These are phyloP conservation scores for Typhlichthys eigenmanni DNA, from an alignment of 2,797 vertebrate genomes.

Conservation along the genomic window DNA sequence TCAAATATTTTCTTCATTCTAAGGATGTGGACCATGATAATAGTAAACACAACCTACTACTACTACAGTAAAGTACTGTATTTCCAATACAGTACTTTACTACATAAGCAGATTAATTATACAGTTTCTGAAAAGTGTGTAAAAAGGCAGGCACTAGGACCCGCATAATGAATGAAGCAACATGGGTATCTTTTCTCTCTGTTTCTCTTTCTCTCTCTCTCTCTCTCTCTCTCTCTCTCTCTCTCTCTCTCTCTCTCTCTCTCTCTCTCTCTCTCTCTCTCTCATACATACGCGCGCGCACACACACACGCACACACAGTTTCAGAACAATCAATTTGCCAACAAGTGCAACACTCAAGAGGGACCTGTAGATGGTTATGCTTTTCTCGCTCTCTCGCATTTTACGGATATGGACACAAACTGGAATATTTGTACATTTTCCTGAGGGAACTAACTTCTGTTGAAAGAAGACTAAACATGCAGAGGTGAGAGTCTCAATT, in stretches of 20 bases:
- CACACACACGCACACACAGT: constrained; percentile 8
- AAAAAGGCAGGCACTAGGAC: constrained; percentile 76
- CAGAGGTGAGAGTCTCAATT: constrained; percentile 57
- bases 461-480: constrained; percentile 33
- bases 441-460: constrained; percentile 29
- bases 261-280: constrained; percentile 51
- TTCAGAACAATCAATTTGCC: constrained; percentile 75
- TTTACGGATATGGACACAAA: constrained; percentile 49
- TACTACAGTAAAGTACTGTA: too few species aligned
- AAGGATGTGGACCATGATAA: too few species aligned
- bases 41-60: too few species aligned
- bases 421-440: constrained; percentile 66
- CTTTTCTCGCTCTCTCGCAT: constrained; percentile 37
- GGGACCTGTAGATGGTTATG: constrained; percentile 54
- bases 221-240: constrained; percentile 16
- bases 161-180: constrained; percentile 45
- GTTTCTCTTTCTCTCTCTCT: constrained; percentile 46
- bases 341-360: constrained; percentile 72
- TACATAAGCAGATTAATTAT: too few species aligned
- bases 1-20: too few species aligned
- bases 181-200: not conserved
- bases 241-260: constrained; percentile 41
- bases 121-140: too few species aligned
- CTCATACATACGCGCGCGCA: too few species aligned
- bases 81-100: too few species aligned